phyloP scores from a whole-genome alignment of 2,888 invertebrate species.

The Reticulitermes lucifugus region DNA sequence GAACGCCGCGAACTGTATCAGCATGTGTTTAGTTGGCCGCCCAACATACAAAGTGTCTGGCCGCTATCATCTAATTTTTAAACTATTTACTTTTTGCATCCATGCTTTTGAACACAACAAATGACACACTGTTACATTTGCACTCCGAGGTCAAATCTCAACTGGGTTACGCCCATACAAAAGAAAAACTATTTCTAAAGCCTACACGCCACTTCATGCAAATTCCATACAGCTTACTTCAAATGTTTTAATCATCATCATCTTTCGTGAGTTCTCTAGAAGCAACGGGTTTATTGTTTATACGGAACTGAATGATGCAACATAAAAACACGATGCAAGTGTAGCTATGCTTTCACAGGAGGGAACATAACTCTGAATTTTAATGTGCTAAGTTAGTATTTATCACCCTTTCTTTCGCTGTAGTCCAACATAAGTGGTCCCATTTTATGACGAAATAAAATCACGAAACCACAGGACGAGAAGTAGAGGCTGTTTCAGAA shows the following conservation, averaged over 20 bases:
- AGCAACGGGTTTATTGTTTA: neutral
- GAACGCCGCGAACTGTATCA: no score
- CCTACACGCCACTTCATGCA: neutral
- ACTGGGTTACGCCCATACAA: constrained; percentile 20
- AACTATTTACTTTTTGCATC: no score
- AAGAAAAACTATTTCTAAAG: neutral
- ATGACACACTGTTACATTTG: neutral
- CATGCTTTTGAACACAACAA: neutral
- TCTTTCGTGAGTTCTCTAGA: neutral
- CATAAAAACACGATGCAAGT: neutral
- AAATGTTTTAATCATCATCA: neutral
- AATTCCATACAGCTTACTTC: neutral
- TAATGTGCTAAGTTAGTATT: neutral
- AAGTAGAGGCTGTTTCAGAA: no score
- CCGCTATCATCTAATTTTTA: no score
- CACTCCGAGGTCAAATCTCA: neutral
- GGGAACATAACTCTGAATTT: neutral
- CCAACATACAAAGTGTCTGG: no score
- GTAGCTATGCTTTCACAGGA: neutral
- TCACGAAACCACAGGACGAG: no score
- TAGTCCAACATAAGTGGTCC: no score
- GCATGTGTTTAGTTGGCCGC: no score
- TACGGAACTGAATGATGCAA: neutral
- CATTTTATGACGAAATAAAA: no score
- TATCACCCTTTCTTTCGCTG: neutral